Conservation (phyloP, 2,888 invertebrate species). For the Troilus luridus region DNA sequence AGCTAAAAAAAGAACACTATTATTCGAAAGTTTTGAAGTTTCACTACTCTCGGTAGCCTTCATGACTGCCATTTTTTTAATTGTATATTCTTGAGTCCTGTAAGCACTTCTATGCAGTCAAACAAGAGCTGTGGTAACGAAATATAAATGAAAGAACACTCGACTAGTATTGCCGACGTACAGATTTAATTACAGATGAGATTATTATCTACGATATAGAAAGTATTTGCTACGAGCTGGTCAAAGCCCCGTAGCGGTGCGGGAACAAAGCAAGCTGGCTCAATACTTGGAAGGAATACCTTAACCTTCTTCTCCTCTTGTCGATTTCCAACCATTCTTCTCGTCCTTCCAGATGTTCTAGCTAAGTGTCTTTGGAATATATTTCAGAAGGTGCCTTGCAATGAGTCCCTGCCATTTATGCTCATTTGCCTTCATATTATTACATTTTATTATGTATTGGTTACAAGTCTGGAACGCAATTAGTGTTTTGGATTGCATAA, state of each 20-base stretch:
- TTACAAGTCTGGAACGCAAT: too few relatives aligned
- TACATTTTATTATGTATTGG: too few relatives aligned
- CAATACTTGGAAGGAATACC: conserved; percentile 38
- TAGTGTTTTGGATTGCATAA: too few relatives aligned
- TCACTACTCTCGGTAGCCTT: not conserved
- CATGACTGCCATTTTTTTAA: not conserved
- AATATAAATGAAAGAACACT: not conserved
- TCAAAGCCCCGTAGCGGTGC: conserved; percentile 5
- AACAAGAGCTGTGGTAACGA: not conserved
- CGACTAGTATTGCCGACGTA: not conserved
- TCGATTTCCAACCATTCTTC: not conserved
- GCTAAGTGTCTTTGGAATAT: not conserved
- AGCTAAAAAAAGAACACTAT: too few relatives aligned
- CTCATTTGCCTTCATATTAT: too few relatives aligned
- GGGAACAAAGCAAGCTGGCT: not conserved
- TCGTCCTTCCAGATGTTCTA: not conserved
- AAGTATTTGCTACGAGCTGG: conserved; percentile 1
- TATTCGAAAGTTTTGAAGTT: too few relatives aligned
- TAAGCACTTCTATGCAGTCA: not conserved
- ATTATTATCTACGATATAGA: not conserved
- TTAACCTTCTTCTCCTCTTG: not conserved
- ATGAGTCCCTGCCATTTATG: not conserved
- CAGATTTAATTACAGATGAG: conserved; percentile 22
- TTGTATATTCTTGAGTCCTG: not conserved
- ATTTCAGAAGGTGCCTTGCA: not conserved